phyloP scores from a whole-genome alignment of 2,888 invertebrate species.

The Abrostola triplasia region DNA sequence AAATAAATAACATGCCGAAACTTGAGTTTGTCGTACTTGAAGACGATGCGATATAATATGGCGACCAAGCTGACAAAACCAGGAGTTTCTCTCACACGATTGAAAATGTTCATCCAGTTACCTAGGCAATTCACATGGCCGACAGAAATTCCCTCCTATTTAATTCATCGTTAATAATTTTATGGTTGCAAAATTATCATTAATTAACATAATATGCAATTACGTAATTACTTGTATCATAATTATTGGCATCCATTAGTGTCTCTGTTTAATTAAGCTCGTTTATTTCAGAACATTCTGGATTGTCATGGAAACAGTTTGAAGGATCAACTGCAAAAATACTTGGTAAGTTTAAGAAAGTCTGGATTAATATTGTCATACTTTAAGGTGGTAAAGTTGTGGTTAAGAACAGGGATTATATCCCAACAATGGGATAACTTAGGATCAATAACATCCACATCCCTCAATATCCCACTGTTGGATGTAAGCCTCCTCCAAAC shows the following conservation, averaged over 20 bases:
- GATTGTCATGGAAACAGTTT: constrained; percentile 60
- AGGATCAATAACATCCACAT: too few species aligned
- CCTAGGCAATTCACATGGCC: background rate
- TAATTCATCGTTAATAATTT: background rate
- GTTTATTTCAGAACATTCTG: constrained; percentile 63
- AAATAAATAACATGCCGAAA: too few species aligned
- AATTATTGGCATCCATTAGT: constrained; percentile 9
- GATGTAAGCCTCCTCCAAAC: too few species aligned
- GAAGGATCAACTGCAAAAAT: constrained; percentile 58
- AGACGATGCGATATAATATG: too few species aligned
- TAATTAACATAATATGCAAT: background rate
- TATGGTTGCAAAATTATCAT: background rate
- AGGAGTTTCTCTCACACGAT: too few species aligned
- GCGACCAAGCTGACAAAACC: too few species aligned
- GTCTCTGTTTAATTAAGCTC: constrained; percentile 22
- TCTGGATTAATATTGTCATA: background rate
- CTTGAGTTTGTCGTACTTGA: too few species aligned
- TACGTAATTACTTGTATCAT: background rate
- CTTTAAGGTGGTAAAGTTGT: background rate
- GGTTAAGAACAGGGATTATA: too few species aligned
- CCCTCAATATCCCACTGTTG: too few species aligned
- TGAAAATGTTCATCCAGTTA: too few species aligned
- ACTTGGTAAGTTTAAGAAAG: constrained; percentile 59
- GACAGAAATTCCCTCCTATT: background rate
- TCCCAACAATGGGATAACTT: too few species aligned